These are phyloP conservation scores for Scaptomyza tumidula DNA, from an alignment of 2,888 invertebrate species.

Conservation along the genomic window DNA sequence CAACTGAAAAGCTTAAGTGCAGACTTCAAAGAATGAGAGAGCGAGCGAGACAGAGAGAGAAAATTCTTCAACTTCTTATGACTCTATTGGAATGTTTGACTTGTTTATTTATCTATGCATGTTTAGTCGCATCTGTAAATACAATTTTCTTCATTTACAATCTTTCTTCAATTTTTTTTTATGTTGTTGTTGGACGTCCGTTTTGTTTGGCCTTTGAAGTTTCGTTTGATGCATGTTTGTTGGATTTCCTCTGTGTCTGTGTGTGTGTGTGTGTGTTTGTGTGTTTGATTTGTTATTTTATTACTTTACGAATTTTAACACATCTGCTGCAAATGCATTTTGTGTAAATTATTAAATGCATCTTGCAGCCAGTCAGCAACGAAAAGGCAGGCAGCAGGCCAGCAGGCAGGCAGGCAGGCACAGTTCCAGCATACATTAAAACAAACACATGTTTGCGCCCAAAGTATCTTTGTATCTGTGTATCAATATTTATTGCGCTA, in stretches of 20 bases:
- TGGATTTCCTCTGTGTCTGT: not conserved
- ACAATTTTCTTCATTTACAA: constrained; percentile 31
- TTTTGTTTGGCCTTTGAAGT: constrained; percentile 54
- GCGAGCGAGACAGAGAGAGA: not conserved
- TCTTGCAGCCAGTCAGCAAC: constrained; percentile 43
- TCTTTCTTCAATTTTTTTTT: not conserved
- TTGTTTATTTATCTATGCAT: constrained; percentile 63
- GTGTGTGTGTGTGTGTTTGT: not conserved
- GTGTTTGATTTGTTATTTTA: constrained; percentile 81
- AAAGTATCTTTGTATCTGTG: constrained; percentile 14
- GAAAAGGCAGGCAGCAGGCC: not conserved
- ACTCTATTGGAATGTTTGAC: constrained; percentile 12
- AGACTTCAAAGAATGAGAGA: not conserved
- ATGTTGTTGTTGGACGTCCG: constrained; percentile 1
- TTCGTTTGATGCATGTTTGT: constrained; percentile 55
- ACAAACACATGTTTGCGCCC: constrained; percentile 9
- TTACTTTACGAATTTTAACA: constrained; percentile 84
- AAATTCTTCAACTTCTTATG: not conserved
- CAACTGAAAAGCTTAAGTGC: constrained; percentile 49
- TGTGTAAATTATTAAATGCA: constrained; percentile 75
- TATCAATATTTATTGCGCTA: constrained; percentile 71
- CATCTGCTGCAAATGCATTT: constrained; percentile 82
- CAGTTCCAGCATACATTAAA: constrained; percentile 53
- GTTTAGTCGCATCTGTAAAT: constrained; percentile 76
- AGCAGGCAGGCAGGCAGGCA: constrained; percentile 66